Conservation (phyloP, 2,888 invertebrate genomes). For the Abrostola tripartita region DNA sequence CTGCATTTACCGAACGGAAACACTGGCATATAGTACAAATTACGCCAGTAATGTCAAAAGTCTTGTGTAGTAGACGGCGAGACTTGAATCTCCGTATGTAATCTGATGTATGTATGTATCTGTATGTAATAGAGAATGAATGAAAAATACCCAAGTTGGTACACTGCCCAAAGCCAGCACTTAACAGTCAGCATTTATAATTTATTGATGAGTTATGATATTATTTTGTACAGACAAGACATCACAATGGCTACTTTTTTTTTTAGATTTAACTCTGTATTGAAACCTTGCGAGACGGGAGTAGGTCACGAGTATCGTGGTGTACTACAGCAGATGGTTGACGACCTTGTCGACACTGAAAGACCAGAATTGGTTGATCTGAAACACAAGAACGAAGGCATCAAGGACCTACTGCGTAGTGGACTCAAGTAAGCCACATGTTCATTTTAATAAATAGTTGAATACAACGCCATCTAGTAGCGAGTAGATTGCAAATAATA, state of each 20-base stretch:
- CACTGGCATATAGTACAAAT: no score
- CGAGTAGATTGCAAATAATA: constrained; percentile 16
- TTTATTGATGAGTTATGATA: no score
- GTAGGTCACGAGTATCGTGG: constrained; percentile 85
- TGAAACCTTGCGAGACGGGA: constrained; percentile 82
- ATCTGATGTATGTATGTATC: no score
- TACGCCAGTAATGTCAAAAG: no score
- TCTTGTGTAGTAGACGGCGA: no score
- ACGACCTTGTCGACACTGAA: constrained; percentile 88
- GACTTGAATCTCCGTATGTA: no score
- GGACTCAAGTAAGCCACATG: constrained; percentile 88
- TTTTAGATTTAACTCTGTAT: constrained; percentile 81
- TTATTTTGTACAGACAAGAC: background rate
- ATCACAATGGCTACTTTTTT: constrained; percentile 1
- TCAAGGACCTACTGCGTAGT: constrained; percentile 86
- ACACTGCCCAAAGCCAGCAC: no score
- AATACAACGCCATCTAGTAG: constrained; percentile 38
- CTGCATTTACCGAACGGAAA: background rate
- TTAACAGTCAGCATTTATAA: no score
- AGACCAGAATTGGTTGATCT: constrained; percentile 89
- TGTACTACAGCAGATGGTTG: constrained; percentile 88
- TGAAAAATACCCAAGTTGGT: no score
- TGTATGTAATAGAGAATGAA: no score
- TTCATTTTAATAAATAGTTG: background rate
- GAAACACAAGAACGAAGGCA: constrained; percentile 87